Conservation (phyloP, 2,113 vertebrate species). For the Castor canadensis region DNA sequence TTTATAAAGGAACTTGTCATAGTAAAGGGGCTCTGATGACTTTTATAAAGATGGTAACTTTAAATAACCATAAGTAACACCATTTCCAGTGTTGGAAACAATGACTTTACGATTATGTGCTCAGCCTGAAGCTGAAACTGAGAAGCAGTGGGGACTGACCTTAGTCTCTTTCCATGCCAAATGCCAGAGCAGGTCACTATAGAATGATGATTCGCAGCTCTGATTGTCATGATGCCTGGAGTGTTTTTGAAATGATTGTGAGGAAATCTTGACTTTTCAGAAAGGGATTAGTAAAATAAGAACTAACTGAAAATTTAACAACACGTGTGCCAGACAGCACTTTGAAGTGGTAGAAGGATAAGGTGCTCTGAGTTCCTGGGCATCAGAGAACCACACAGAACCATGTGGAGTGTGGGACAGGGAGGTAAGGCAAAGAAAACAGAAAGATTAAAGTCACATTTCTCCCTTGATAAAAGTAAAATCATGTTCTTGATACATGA, state of each 20-base stretch:
- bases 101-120: conserved; percentile 36
- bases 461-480: not conserved
- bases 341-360: not conserved
- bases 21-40: not conserved
- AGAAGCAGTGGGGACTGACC: not conserved
- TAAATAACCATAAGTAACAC: conserved; percentile 64
- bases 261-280: conserved; percentile 45
- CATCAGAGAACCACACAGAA: not conserved
- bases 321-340: fast-evolving
- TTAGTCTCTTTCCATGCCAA: not conserved
- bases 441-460: not conserved
- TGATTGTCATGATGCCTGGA: not conserved
- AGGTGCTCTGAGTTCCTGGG: not conserved
- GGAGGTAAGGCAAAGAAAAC: not conserved
- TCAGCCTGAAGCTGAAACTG: conserved; percentile 27
- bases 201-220: conserved; percentile 12
- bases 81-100: conserved; percentile 63
- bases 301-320: not conserved
- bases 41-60: conserved; percentile 48
- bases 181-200: not conserved
- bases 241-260: conserved; percentile 23
- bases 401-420: fast-evolving
- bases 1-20: not conserved
- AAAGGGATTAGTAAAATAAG: conserved; percentile 47
- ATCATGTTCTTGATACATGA: not conserved